Evolutionary conservation across 2,113 vertebrate genomes (phyloP), one percentile per base, ranked within the genome.

Genomic region (Delphinapterus leucas): DNA sequence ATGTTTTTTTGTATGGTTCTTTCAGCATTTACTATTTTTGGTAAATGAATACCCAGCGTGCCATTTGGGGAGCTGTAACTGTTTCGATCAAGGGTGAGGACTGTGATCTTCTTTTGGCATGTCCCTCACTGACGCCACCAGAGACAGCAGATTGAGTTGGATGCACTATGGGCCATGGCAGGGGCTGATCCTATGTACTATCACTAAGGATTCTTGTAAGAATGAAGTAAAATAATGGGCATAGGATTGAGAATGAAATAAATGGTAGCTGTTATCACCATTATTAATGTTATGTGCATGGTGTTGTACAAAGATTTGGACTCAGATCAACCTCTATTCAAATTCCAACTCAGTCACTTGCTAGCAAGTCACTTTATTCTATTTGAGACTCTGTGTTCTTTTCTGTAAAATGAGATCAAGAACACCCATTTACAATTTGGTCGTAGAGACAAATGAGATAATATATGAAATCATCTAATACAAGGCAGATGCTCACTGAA

Each of bases 121-220:
- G 15, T 21, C 53, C 8, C 1, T 23, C n/a, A 6, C 13, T 31
- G 38, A 31, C 31, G 23, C 53, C 58, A 9, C 28, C 4, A 3
- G 68, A 68, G n/a, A 53, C 4, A 31, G 33, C 96, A 36, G 55
- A 82, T 8, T 68, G 58, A 83, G 33, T 60, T 44, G 31, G 1
- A 15, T 15, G 26, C 0, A 8, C 65, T 2, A 3, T 0, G 2
- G 17, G 5, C 21, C 31, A 5, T 38, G 49, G 23, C 14, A 44
- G 55, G 38, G 63, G 17, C 58, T 88, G 21, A 25, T 26, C 10
- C 23, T 89, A 8, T 60, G 28, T 44, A 31, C 38, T 84, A 0
- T 77, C 26, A 49, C 21, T 65, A 47, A 86, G n/a, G 73, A 25
- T 53, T 88, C 44, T 80, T 85, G 4, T 44, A 89, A 63, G 61